These are phyloP conservation scores for Melolontha melolontha DNA, from an alignment of 2,888 invertebrate genomes.

Conservation along the genomic window DNA sequence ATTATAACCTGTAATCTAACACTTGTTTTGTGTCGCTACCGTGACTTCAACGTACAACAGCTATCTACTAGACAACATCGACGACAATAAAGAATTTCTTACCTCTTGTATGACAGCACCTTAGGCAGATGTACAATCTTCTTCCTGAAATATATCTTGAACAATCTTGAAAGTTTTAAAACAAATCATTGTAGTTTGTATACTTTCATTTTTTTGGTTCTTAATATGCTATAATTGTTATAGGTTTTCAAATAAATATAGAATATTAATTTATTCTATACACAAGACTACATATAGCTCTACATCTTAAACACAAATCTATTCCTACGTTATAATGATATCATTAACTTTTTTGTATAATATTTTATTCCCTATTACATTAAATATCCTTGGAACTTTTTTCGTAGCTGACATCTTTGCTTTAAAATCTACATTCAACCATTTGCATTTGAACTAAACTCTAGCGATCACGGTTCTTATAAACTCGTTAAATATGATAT, in stretches of 20 bases:
- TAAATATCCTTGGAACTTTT: too few species aligned
- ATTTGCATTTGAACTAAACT: too few species aligned
- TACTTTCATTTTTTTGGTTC: not conserved
- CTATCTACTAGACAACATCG: slow-evolving; percentile 21
- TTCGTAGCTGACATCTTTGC: too few species aligned
- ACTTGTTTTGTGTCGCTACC: slow-evolving; percentile 40
- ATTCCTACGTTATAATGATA: too few species aligned
- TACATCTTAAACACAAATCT: too few species aligned
- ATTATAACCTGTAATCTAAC: slow-evolving; percentile 45
- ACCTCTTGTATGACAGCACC: slow-evolving; percentile 18
- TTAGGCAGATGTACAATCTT: slow-evolving; percentile 11
- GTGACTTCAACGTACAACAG: slow-evolving; percentile 17
- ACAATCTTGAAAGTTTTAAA: slow-evolving; percentile 1
- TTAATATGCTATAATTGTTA: not conserved
- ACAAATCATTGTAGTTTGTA: not conserved
- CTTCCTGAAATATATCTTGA: slow-evolving; percentile 20
- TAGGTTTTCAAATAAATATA: not conserved
- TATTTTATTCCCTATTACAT: too few species aligned
- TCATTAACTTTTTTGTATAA: too few species aligned
- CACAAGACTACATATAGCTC: too few species aligned
- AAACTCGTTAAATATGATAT: too few species aligned
- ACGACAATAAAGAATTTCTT: slow-evolving; percentile 24
- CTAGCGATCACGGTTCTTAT: too few species aligned
- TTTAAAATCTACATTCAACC: too few species aligned
- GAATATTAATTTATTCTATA: too few species aligned